A percentile compares a stretch with the other conserved stretches of the same genome.
These are phyloP conservation scores for Muschampia plurimacula DNA, from an alignment of 2,888 invertebrate species.

Conservation along the genomic window DNA sequence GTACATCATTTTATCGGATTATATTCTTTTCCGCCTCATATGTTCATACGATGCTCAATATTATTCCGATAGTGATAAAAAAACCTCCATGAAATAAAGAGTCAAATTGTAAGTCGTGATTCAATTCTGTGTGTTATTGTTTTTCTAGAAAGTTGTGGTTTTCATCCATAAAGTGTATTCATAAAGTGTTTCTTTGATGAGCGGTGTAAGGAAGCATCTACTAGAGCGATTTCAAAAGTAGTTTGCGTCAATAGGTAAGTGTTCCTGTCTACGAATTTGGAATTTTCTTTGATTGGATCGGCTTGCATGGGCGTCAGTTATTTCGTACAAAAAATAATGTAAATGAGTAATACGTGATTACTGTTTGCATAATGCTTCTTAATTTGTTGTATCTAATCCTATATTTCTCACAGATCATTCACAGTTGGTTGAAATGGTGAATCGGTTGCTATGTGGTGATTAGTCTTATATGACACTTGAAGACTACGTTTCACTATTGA, in stretches of 20 bases:
- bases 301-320: conserved; percentile 46
- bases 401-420: conserved; percentile 31
- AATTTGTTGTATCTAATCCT: conserved; percentile 30
- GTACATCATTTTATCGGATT: conserved; percentile 2
- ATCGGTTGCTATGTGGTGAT: conserved; percentile 14
- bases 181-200: conserved; percentile 18
- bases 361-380: conserved; percentile 27
- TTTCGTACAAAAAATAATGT: conserved; percentile 18
- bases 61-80: neutral
- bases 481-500: conserved; percentile 20
- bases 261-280: conserved; percentile 47
- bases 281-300: conserved; percentile 44
- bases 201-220: conserved; percentile 25
- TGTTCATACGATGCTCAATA: no score
- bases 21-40: neutral
- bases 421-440: conserved; percentile 30
- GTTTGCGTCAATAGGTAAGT: conserved; percentile 47
- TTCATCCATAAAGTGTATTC: conserved; percentile 8
- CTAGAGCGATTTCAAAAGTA: conserved; percentile 20
- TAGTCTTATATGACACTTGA: conserved; percentile 20
- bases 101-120: neutral
- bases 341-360: conserved; percentile 17
- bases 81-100: neutral
- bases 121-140: neutral
- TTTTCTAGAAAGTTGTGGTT: neutral